Evolutionary conservation across 2,113 vertebrate species (phyloP).

Genomic region (Grammatotria lemairii): DNA sequence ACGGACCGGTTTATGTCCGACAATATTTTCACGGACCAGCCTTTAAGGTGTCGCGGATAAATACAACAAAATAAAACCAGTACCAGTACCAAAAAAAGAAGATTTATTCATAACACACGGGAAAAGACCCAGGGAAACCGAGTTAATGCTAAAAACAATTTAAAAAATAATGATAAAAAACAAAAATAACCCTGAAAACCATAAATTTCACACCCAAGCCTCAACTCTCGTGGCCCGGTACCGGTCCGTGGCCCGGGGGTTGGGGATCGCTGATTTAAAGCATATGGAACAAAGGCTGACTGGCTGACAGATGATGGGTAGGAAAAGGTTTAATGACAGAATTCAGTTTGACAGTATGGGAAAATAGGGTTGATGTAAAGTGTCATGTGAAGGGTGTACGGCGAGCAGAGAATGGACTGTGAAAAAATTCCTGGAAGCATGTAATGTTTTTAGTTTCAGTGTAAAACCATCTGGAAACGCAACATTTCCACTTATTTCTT

Average conservation of each 20-base stretch:
- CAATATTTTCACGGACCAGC: background rate
- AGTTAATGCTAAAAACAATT: background rate
- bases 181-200: background rate
- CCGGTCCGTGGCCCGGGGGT: fast-evolving
- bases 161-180: background rate
- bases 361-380: background rate
- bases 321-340: background rate
- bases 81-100: background rate
- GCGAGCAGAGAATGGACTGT: background rate
- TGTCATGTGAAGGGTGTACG: background rate
- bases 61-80: background rate
- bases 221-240: background rate
- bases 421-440: background rate
- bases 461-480: background rate
- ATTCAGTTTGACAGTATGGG: background rate
- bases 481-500: background rate
- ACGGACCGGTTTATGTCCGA: fast-evolving
- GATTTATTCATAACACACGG: background rate
- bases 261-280: fast-evolving
- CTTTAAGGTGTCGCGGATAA: background rate
- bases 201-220: background rate
- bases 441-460: background rate
- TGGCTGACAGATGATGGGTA: background rate
- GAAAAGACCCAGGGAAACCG: background rate
- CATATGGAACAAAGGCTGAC: background rate